These are phyloP conservation scores for Cinclus mexicanus DNA, from an alignment of 2,113 vertebrate species.

Conservation along the genomic window DNA sequence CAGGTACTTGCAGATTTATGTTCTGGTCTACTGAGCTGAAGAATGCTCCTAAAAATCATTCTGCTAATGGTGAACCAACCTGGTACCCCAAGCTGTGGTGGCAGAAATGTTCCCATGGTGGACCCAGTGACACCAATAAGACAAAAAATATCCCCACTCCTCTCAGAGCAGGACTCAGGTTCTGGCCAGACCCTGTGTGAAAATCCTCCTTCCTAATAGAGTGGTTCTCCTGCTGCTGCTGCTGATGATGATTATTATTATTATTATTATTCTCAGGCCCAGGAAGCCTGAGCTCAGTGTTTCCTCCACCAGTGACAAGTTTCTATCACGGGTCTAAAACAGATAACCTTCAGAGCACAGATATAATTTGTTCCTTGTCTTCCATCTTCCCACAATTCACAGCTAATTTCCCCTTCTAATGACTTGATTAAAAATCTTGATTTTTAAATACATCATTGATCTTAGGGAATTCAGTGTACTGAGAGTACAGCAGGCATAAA, in stretches of 20 bases:
- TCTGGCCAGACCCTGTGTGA: rapidly evolving
- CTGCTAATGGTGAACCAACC: rapidly evolving
- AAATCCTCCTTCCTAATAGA: background rate
- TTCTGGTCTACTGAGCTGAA: background rate
- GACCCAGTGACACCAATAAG: too few species aligned
- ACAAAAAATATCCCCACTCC: rapidly evolving
- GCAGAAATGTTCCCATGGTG: background rate
- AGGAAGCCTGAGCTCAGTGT: background rate
- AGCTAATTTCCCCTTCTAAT: background rate
- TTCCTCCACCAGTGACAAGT: background rate
- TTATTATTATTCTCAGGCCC: background rate
- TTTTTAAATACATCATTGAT: slow-evolving; percentile 5
- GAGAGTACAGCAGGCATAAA: background rate
- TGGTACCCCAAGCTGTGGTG: background rate
- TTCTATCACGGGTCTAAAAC: background rate
- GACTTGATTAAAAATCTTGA: background rate
- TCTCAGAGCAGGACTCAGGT: background rate
- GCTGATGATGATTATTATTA: background rate
- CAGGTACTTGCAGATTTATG: background rate
- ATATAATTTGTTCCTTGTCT: background rate
- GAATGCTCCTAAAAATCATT: background rate
- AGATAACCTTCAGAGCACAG: background rate
- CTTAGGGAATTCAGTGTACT: background rate
- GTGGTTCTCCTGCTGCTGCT: background rate
- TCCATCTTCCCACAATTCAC: background rate